Evolutionary conservation across 64 coral and sea anemone genomes (phyloP), one percentile per base, ranked within the genome.

Genomic region (Stylophora pistillata): DNA sequence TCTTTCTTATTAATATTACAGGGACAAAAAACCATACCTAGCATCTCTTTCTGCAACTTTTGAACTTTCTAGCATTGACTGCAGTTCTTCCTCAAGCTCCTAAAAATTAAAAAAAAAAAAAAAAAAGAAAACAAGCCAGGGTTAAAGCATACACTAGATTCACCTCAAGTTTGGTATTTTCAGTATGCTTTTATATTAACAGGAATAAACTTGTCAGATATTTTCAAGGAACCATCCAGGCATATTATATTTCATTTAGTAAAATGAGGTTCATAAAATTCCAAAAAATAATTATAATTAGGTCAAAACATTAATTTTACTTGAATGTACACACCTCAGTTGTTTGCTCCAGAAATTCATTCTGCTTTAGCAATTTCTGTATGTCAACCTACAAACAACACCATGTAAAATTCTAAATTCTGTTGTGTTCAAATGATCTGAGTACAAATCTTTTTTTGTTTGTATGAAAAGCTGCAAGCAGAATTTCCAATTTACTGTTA

Each of bases 321-420:
- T 13, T 27, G 63, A 2, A n/a, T 37, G 21, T 30, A 31, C 84
- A 85, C 86, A 86, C 96, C 81, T 90, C 79, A 61, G 95, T 98
- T 69, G 89, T 85, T 77, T 98, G 92, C 77, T 98, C 96, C 53
- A 98, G 74, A 75, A 98, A 98, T 55, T 98, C 93, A 79, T 98
- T 98, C 81, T 98, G 92, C 89, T 98, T 98, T 11, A 95, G 34
- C 56, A 95, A 68, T 77, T 98, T 98, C 37, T 98, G 96, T 64
- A 98, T 98, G 71, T 98, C 96, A 71, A 98, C 96, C 96, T 98
- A 53, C 9, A 72, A 64, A 89, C 79, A n/a, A 81, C 54, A 21
- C 73, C 29, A 56, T 59, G 28, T 27, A 55, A 21, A 25, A 68
- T 30, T 66, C 28, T 1, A 34, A 57, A 57, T 1, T 25, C 16